Base-by-base conservation (phyloP, 2,888 invertebrate species). In the Cryptophagus acutangulus region DNA sequence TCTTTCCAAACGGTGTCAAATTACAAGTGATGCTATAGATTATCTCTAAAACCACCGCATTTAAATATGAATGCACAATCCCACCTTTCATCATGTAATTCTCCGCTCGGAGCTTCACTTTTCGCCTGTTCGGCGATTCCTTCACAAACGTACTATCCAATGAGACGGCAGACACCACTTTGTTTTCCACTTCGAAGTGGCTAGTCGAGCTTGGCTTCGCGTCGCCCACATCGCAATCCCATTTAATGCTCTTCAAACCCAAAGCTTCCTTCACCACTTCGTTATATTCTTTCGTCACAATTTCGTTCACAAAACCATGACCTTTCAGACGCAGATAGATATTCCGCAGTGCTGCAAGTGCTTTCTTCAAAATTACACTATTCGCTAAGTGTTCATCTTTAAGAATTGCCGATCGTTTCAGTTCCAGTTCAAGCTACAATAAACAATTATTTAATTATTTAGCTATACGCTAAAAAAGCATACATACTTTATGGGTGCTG, bases 311-410 rank as follows among this genome's bases (percentile, higher is more conserved):
- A 36, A 74, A 73, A 14, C 77, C 77, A 41, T 77, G 75, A 0
- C 78, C 81, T 57, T 74, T 72, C 3, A 82, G 66, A 0, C 76
- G 74, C 9, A 76, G 61, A 53, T 78, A 80, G 29, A 79, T 72
- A 36, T 76, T 75, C 42, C 77, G 76, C 3, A 81, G 61, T 52
- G 78, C 71, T 1, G 57, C 62, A 0, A 77, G 74, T 71, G 64
- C 59, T 31, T 58, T 54, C 15, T 57, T 60, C 17, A 65, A 43
- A 1, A 65, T 41, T 24, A 46, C 43, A 10, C 50, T 54, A 17
- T 59, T 55, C 3, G 54, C 49, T 17, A 56, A 42, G 33, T 61
- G 48, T 37, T 65, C 64, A 17, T 57, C 55, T 16, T 49, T 20
- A 18, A 62, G 41, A 10, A 61, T 25, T 12, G 55, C 48, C 6